Evolutionary conservation across 2,113 vertebrate genomes (phyloP).

Genomic region (Patagioenas fasciata): DNA sequence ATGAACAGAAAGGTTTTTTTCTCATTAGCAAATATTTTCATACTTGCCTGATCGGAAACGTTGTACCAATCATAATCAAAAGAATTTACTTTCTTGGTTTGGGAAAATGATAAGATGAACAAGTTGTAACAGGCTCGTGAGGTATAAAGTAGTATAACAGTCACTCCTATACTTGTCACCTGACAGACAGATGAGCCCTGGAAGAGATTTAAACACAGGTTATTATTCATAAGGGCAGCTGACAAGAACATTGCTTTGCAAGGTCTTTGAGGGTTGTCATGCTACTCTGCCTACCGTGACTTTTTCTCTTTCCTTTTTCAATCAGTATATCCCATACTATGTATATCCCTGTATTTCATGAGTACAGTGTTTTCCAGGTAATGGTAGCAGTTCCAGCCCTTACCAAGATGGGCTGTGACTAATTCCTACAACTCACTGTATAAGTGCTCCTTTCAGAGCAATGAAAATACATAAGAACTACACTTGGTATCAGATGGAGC

Average conservation of each 20-base stretch:
- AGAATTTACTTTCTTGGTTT: conserved; percentile 85
- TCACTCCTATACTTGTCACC: conserved; percentile 88
- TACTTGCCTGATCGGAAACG: conserved; percentile 94
- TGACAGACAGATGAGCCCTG: conserved; percentile 97
- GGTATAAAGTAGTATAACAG: conserved; percentile 90
- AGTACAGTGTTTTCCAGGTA: neutral
- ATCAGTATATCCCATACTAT: neutral
- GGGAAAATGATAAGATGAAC: conserved; percentile 87
- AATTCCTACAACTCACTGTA: neutral
- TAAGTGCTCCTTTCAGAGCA: neutral
- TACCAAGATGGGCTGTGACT: neutral
- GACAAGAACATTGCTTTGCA: neutral
- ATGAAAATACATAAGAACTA: neutral
- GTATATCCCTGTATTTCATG: neutral
- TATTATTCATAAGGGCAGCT: neutral
- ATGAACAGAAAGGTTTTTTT: neutral
- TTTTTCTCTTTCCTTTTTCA: neutral
- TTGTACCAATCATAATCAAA: conserved; percentile 99
- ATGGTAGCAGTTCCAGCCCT: neutral
- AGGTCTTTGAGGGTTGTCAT: neutral
- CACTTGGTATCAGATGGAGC: neutral
- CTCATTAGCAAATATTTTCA: neutral
- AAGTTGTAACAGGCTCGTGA: conserved; percentile 97
- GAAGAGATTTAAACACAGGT: conserved; percentile 36
- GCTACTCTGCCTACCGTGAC: neutral